phyloP scores from a whole-genome alignment of 2,888 invertebrate species.

The Fragum whitleyi region DNA sequence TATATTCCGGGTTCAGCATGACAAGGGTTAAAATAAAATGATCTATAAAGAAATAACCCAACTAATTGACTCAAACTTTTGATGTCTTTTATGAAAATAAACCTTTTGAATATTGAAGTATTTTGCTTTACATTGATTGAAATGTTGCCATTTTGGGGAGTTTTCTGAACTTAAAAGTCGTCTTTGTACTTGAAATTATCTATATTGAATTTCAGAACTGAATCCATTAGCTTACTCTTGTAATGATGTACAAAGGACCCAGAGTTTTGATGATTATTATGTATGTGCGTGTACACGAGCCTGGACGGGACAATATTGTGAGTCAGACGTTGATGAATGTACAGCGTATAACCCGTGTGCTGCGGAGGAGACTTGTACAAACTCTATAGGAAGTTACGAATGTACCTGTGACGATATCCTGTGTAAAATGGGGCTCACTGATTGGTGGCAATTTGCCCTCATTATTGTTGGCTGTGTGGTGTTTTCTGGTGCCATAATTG shows the following conservation, averaged over 20 bases:
- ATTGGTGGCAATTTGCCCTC: conserved; percentile 43
- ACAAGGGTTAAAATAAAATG: too few relatives aligned
- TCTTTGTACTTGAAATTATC: too few relatives aligned
- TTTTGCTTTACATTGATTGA: too few relatives aligned
- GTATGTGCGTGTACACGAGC: conserved; percentile 56
- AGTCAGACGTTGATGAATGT: conserved; percentile 60
- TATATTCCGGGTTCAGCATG: too few relatives aligned
- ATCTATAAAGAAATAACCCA: too few relatives aligned
- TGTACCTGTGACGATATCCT: conserved; percentile 41
- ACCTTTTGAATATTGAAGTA: too few relatives aligned
- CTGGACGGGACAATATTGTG: conserved; percentile 60
- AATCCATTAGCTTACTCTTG: conserved; percentile 54
- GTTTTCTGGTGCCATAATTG: background rate
- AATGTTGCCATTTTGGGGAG: too few relatives aligned
- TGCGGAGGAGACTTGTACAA: conserved; percentile 26
- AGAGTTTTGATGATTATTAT: conserved; percentile 60
- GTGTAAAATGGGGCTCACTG: conserved; percentile 34
- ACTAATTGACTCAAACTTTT: too few relatives aligned
- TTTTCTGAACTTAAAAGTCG: too few relatives aligned
- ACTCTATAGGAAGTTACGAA: conserved; percentile 37
- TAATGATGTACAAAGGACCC: conserved; percentile 45
- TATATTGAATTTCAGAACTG: conserved; percentile 41
- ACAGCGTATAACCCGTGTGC: conserved; percentile 44
- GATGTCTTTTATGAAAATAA: too few relatives aligned
- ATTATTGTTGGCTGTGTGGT: background rate